A percentile compares a stretch with the other conserved stretches of the same genome.
These are phyloP conservation scores for Cololabis saira DNA, from an alignment of 2,113 vertebrate species.

Conservation along the genomic window DNA sequence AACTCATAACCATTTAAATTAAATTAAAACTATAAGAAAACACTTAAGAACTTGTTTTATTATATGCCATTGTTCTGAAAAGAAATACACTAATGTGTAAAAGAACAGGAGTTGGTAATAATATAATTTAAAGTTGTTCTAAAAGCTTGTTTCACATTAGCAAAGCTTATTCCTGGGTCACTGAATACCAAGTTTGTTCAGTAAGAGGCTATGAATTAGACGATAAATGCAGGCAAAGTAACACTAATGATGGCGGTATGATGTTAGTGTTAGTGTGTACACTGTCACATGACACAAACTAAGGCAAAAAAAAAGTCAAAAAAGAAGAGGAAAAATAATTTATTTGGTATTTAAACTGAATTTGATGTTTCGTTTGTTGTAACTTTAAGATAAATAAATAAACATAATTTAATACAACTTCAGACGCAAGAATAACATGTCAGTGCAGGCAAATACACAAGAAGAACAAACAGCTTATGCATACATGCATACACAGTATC, in stretches of 20 bases:
- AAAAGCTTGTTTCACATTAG: constrained; percentile 25
- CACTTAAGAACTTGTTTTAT: background rate
- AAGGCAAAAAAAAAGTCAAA: no score
- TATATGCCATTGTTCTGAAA: background rate
- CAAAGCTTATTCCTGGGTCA: constrained; percentile 51
- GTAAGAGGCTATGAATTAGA: constrained; percentile 62
- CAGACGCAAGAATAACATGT: no score
- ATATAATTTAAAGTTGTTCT: constrained; percentile 35
- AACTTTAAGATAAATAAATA: no score
- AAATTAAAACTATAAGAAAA: no score
- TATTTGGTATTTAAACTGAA: no score
- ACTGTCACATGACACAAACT: background rate
- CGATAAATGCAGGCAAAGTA: constrained; percentile 26
- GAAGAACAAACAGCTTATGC: no score
- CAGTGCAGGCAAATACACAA: no score
- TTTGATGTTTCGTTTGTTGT: no score
- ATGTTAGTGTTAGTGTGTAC: constrained; percentile 8
- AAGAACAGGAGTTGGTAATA: background rate
- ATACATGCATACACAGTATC: no score
- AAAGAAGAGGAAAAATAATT: no score
- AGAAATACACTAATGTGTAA: constrained; percentile 8
- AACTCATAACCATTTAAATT: no score
- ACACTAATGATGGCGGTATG: constrained; percentile 33
- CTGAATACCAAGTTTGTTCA: constrained; percentile 47
- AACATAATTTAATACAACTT: no score